Percentiles rank a stretch among this genome's conserved stretches.
Conservation (phyloP, 1,140 invertebrate genomes). For the Drosophila pallidifrons region DNA sequence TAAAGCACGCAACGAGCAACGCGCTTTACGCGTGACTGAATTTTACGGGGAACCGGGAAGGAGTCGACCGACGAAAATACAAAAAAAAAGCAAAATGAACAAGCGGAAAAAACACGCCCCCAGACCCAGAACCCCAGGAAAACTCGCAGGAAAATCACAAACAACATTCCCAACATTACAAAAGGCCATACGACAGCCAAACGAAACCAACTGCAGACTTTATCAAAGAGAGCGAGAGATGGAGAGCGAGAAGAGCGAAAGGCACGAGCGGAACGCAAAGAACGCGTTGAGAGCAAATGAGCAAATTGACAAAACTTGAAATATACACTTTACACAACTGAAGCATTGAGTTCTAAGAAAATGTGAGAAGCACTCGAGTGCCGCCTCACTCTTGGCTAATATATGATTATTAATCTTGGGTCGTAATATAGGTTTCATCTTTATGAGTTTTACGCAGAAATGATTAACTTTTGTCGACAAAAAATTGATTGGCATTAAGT, state of each 20-base stretch:
- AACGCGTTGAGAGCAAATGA: slow-evolving; percentile 17
- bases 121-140: slow-evolving; percentile 33
- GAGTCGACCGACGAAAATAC: neutral
- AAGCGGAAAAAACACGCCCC: slow-evolving; percentile 41
- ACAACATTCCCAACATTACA: slow-evolving; percentile 72
- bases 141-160: slow-evolving; percentile 70
- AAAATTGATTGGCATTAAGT: neutral
- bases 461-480: neutral
- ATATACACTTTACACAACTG: slow-evolving; percentile 17
- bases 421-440: neutral
- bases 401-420: slow-evolving; percentile 9
- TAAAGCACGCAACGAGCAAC: slow-evolving; percentile 67
- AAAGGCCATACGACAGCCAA: slow-evolving; percentile 27
- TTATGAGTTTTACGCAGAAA: neutral
- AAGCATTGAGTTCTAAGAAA: slow-evolving; percentile 20
- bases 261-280: neutral
- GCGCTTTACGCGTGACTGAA: slow-evolving; percentile 71
- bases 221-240: neutral
- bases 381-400: neutral
- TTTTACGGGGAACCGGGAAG: slow-evolving; percentile 29
- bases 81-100: slow-evolving; percentile 17
- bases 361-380: neutral
- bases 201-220: slow-evolving; percentile 5
- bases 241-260: neutral
- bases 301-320: slow-evolving; percentile 31